Conservation (phyloP, 1,140 invertebrate species). For the Meloidogyne floridensis region DNA sequence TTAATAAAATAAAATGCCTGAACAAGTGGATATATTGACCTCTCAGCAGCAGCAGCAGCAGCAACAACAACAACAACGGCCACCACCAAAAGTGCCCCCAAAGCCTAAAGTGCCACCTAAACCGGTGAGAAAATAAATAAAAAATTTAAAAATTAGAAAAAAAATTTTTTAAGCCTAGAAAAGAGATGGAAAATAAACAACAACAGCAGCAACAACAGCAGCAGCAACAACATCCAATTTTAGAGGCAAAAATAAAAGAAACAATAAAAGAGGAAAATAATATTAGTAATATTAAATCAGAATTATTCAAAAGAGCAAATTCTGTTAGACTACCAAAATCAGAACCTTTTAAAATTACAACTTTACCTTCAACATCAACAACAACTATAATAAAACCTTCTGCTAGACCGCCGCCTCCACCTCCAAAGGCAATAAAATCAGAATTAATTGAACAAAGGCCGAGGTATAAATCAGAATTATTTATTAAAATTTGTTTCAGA, state of each 20-base stretch:
- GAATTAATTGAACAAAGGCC: constrained; percentile 18
- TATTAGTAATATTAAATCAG: neutral
- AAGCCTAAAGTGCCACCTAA: constrained; percentile 21
- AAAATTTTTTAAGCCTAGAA: neutral
- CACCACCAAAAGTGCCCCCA: constrained; percentile 15
- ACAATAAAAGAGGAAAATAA: neutral
- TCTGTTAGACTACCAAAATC: neutral
- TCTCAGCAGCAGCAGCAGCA: neutral
- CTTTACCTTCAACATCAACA: neutral
- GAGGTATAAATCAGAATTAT: constrained; percentile 5
- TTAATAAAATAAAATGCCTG: neutral
- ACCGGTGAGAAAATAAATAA: neutral
- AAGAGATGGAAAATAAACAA: constrained; percentile 7
- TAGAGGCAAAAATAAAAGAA: neutral
- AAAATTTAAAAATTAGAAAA: neutral
- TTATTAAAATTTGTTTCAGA: neutral
- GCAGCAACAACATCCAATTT: no score
- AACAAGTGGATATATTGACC: no score
- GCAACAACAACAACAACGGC: neutral
- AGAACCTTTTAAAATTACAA: neutral
- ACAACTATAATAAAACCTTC: constrained; percentile 17
- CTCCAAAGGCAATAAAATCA: neutral
- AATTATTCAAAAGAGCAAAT: neutral
- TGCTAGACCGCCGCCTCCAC: constrained; percentile 15
- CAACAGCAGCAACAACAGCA: neutral